Base-by-base conservation (phyloP, 23 tunicate species). In the Halocynthia roretzi region DNA sequence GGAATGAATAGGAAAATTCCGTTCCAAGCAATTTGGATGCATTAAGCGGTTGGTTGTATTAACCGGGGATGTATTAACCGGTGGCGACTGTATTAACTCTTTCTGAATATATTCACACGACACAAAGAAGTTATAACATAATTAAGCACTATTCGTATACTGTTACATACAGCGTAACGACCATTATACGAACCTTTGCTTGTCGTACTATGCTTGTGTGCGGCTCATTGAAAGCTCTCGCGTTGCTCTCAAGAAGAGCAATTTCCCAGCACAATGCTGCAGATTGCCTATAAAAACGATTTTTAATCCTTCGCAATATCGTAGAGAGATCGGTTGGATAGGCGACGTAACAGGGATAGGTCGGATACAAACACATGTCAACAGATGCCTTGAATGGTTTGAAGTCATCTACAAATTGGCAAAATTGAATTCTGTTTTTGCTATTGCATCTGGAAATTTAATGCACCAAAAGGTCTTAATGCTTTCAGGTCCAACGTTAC, bases 241-340 rank as follows among this genome's bases (percentile, higher is more conserved):
- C 87, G 56, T 83, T 83, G 44, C 50, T 60, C 56, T 77, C 74
- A 6, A 83, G 21, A 75, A 15, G 20, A 53, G 71, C 5, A 10
- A 76, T 48, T 8, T 83, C 87, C 87, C 87, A 83, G 7, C 44
- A 15, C 11, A 83, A 21, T 6, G 81, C 75, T 7, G 77, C 65
- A 9, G 54, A 31, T 40, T 75, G 71, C 14, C 87, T 54, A 54
- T 83, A 83, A 57, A 51, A 83, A 15, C 74, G 81, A 65, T 77
- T 83, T 40, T 76, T 61, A 0, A 83, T 22, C 5, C 87, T 68
- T 48, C 67, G 61, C 7, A 66, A 22, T 6, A 83, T 83, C 8
- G 70, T 61, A 48, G 71, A 62, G 10, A 83, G 65, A 50, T 83
- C 87, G 54, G 81, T 83, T 7, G 87, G 87, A 67, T 21, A 83